A percentile compares a stretch with the other conserved stretches of the same genome.
phyloP scores from a whole-genome alignment of 2,113 vertebrate genomes.

The Mirza zaza region DNA sequence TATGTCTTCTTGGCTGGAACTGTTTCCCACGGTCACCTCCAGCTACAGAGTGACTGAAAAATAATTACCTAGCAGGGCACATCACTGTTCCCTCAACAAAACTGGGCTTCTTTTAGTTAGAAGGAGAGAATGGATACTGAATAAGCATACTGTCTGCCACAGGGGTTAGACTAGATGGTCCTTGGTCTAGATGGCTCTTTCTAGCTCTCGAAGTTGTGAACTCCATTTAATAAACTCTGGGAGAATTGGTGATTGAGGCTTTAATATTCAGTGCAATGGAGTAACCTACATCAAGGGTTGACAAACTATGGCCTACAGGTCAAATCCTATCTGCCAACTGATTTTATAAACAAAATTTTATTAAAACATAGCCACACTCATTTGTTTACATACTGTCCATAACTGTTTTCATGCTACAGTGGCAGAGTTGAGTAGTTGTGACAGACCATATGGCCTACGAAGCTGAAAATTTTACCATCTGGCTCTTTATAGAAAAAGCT shows the following conservation, averaged over 20 bases:
- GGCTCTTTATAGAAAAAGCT: background rate
- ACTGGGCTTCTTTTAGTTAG: background rate
- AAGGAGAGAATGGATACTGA: background rate
- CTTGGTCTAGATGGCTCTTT: background rate
- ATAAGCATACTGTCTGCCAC: background rate
- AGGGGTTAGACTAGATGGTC: background rate
- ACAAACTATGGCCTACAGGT: background rate
- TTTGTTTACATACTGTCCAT: background rate
- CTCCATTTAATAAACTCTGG: background rate
- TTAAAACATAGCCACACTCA: background rate
- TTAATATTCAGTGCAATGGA: background rate
- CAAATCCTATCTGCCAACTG: background rate
- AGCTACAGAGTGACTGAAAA: background rate
- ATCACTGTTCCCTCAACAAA: background rate
- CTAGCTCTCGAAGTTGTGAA: background rate
- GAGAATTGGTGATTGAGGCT: background rate
- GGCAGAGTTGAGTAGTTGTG: background rate
- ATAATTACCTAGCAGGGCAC: background rate
- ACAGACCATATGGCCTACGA: background rate
- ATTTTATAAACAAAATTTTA: conserved; percentile 9
- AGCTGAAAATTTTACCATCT: conserved; percentile 1
- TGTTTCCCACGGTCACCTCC: background rate
- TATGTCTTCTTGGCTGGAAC: background rate
- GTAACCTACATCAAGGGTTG: background rate
- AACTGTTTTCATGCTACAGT: background rate